These are phyloP conservation scores for Parnassius smintheus DNA, from an alignment of 2,888 invertebrate species.

Conservation along the genomic window DNA sequence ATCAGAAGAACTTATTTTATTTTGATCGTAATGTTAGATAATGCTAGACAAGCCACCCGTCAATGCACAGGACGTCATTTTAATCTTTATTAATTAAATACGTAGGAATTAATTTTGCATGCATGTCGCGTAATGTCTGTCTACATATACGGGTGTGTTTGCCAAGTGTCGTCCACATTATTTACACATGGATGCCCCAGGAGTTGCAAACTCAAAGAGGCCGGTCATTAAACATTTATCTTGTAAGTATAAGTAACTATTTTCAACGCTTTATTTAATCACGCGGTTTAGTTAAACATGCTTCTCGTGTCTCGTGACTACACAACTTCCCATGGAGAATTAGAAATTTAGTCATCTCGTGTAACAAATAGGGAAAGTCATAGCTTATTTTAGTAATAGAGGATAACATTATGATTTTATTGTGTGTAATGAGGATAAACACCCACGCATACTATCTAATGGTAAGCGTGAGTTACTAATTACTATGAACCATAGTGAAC, in stretches of 20 bases:
- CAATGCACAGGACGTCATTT: conserved; percentile 10
- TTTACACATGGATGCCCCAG: conserved; percentile 40
- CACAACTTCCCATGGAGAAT: too few relatives aligned
- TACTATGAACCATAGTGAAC: too few relatives aligned
- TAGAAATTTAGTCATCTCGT: too few relatives aligned
- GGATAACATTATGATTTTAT: too few relatives aligned
- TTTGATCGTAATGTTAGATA: not conserved
- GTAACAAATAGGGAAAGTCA: too few relatives aligned
- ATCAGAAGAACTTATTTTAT: not conserved
- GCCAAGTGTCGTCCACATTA: conserved; percentile 50
- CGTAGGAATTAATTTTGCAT: conserved; percentile 18
- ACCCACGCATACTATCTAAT: too few relatives aligned
- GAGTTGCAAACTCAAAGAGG: conserved; percentile 26
- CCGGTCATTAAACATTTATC: conserved; percentile 31
- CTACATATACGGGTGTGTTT: conserved; percentile 38
- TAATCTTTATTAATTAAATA: conserved; percentile 16
- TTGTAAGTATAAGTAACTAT: not conserved
- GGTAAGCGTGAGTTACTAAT: too few relatives aligned
- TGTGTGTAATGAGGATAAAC: too few relatives aligned
- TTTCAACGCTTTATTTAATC: too few relatives aligned
- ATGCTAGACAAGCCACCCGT: not conserved
- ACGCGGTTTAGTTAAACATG: too few relatives aligned
- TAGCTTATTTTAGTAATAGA: too few relatives aligned
- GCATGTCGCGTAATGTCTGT: conserved; percentile 1
- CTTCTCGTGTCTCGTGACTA: too few relatives aligned